These are phyloP conservation scores for Machimus atricapillus DNA, from an alignment of 2,888 invertebrate genomes.

Conservation along the genomic window DNA sequence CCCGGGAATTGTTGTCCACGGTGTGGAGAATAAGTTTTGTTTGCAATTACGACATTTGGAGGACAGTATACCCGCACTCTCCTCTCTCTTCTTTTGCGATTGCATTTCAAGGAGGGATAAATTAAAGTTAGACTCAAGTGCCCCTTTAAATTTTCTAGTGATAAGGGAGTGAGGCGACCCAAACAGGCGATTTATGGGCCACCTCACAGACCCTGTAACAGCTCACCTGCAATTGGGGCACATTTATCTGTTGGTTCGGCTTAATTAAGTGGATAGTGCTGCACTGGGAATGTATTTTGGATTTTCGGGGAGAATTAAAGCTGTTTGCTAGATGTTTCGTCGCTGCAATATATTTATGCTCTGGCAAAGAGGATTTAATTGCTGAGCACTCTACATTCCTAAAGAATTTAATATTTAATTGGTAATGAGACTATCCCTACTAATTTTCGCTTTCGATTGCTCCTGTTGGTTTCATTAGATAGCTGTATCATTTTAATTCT, in stretches of 20 bases:
- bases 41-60: not conserved
- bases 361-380: not conserved
- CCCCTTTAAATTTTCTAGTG: not conserved
- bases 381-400: not conserved
- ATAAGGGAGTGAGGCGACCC: not conserved
- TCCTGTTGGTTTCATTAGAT: not conserved
- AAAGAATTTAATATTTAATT: not conserved
- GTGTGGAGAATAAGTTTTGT: slow-evolving; percentile 14
- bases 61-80: not conserved
- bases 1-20: slow-evolving; percentile 7
- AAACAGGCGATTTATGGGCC: not conserved
- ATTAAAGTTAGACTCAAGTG: not conserved
- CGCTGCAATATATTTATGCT: not conserved
- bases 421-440: not conserved
- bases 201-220: not conserved
- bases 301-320: not conserved
- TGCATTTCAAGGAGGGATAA: not conserved
- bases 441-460: not conserved
- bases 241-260: not conserved
- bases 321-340: not conserved
- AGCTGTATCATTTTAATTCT: not conserved
- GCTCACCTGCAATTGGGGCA: not conserved
- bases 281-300: not conserved
- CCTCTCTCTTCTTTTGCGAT: not conserved
- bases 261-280: not conserved